phyloP scores from a whole-genome alignment of 1,140 invertebrate species.

The Diachasmimorpha longicaudata region DNA sequence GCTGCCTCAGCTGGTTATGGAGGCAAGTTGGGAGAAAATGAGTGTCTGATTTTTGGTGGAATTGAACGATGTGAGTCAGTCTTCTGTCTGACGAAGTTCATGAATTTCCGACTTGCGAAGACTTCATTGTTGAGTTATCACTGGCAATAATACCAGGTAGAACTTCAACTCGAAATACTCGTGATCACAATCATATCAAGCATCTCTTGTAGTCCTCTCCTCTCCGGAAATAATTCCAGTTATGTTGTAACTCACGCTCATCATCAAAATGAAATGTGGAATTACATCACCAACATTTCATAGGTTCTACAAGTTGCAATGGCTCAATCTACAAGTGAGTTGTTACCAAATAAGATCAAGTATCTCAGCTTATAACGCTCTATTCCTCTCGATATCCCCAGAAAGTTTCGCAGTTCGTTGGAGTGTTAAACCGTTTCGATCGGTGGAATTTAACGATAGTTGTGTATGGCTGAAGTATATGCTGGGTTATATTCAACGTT shows the following conservation, averaged over 20 bases:
- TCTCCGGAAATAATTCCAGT: neutral
- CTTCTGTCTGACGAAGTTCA: no score
- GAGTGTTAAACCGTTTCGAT: slow-evolving; percentile 3
- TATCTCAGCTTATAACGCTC: neutral
- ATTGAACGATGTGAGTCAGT: no score
- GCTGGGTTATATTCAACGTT: neutral
- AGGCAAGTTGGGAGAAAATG: no score
- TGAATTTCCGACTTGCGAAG: neutral
- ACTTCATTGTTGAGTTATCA: neutral
- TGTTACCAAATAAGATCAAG: neutral
- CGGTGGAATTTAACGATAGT: slow-evolving; percentile 2
- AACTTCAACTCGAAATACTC: neutral
- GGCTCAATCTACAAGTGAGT: neutral
- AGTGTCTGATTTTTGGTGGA: no score
- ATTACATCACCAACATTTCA: neutral
- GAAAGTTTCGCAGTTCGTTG: neutral
- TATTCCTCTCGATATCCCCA: neutral
- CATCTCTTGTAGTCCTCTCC: neutral
- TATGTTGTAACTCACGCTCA: neutral
- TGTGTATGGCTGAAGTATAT: neutral
- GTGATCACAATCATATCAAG: neutral
- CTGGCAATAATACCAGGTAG: no score
- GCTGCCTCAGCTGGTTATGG: no score
- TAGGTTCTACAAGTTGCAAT: neutral
- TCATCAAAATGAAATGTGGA: neutral